Evolutionary conservation across 2,888 invertebrate genomes (phyloP), one percentile per base, ranked within the genome.

Genomic region (Pycnomerus fuliginosus): DNA sequence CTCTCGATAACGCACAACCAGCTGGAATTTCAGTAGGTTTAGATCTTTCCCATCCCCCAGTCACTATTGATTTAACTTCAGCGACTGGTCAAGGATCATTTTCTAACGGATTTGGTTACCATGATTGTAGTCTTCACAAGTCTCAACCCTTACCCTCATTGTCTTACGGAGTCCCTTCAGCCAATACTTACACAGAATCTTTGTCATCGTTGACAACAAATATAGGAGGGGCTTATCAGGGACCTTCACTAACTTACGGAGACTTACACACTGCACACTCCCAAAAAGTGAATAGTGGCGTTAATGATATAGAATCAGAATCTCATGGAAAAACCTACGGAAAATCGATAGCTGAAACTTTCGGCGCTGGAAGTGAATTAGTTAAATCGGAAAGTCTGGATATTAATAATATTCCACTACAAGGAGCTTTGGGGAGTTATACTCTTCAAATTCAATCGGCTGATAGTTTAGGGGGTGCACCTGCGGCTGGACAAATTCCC

Each of bases 371-470:
- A 17, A 62, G 65, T 44, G 70, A 72, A 52, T 49, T 72, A 32
- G 58, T 71, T 8, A 60, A 69, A 50, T 69, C 70, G 2, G 65
- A 72, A 47, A 69, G 67, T 50, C 61, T 73, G 22, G 70, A 72
- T 54, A 60, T 71, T 16, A 71, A 70, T 45, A 73, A 72, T 42
- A 74, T 82, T 24, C 78, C 80, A 0, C 59, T 79, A 0, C 76
- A 79, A 60, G 81, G 80, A 1, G 76, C 79, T 15, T 74, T 77
- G 10, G 83, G 82, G 1, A 78, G 80, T 2, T 90, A 88, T 62
- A 83, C 85, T 1, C 70, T 90, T 8, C 87, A 90, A 65, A 88
- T 89, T 32, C 87, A 87, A 61, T 76, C 85, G 0, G 82, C 85
- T 0, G 80, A 83, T 52, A 78, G 77, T 7, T 64, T 72, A 60